These are phyloP conservation scores for Actenoides lindsayi DNA, from an alignment of 2,113 vertebrate genomes.

Conservation along the genomic window DNA sequence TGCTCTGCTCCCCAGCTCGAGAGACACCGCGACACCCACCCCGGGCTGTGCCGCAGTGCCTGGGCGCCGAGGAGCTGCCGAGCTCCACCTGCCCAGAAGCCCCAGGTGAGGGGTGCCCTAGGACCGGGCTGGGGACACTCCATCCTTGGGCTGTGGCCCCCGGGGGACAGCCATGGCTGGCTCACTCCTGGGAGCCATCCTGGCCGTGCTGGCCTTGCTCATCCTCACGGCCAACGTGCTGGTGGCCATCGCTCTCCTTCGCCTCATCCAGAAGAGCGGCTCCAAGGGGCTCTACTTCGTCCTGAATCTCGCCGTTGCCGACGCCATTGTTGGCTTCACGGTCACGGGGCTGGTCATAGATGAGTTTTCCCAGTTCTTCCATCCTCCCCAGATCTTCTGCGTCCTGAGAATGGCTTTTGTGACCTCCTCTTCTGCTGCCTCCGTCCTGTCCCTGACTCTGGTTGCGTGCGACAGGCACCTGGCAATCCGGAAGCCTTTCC, in stretches of 20 bases:
- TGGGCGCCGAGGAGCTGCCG: background rate
- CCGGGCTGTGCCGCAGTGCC: background rate
- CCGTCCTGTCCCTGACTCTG: constrained; percentile 88
- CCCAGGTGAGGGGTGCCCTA: constrained; percentile 28
- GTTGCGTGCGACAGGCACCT: constrained; percentile 89
- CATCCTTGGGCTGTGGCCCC: accelerated
- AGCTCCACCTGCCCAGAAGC: background rate
- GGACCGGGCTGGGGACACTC: background rate
- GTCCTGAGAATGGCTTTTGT: constrained; percentile 86
- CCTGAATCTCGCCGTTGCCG: constrained; percentile 87
- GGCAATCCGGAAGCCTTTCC: constrained; percentile 88
- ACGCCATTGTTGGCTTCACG: constrained; percentile 83
- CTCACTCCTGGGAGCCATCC: constrained; percentile 72
- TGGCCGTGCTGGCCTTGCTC: constrained; percentile 79
- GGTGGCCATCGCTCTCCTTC: constrained; percentile 75
- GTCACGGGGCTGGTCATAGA: constrained; percentile 81
- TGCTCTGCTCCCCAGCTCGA: background rate
- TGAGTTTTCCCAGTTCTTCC: constrained; percentile 66
- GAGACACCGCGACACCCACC: background rate
- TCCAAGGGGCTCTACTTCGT: constrained; percentile 85
- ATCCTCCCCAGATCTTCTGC: constrained; percentile 74
- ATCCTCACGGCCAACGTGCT: constrained; percentile 84
- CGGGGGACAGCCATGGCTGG: background rate
- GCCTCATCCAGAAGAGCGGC: constrained; percentile 79
- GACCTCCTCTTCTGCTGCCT: constrained; percentile 82